Percentiles rank a stretch among this genome's conserved stretches.
Conservation (phyloP, 2,888 invertebrate genomes). For the Andrena camellia region DNA sequence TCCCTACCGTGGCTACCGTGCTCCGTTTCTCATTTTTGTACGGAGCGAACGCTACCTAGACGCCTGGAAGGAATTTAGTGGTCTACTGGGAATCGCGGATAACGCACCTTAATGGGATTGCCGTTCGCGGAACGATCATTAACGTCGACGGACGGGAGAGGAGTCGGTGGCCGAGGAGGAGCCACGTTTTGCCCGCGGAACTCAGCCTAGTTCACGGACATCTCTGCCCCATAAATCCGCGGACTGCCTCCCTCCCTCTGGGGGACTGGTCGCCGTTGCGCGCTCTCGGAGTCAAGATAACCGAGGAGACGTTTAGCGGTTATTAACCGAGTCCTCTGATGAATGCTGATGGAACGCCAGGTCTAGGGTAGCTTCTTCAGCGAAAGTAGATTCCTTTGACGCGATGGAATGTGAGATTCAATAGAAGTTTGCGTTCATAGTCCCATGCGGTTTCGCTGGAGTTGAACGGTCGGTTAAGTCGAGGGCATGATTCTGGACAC, state of each 20-base stretch:
- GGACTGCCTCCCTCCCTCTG: conserved; percentile 39
- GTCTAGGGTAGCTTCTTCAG: not conserved
- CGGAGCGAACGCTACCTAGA: conserved; percentile 39
- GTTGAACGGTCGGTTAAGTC: not conserved
- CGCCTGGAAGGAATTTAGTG: conserved; percentile 77
- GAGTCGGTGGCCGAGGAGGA: conserved; percentile 41
- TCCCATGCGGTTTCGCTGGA: no score
- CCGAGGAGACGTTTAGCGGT: conserved; percentile 60
- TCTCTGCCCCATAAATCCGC: conserved; percentile 65
- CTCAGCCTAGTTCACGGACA: conserved; percentile 52
- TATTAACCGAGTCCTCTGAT: conserved; percentile 60
- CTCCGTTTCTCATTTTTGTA: conserved; percentile 10
- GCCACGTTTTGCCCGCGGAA: conserved; percentile 62
- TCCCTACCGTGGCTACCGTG: not conserved
- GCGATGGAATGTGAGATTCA: no score
- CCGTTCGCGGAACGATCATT: conserved; percentile 76
- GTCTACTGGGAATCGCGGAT: conserved; percentile 75
- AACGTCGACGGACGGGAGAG: conserved; percentile 65
- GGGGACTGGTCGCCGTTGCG: conserved; percentile 51
- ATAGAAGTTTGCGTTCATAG: no score
- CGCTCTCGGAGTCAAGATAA: conserved; percentile 62
- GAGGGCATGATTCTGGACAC: not conserved
- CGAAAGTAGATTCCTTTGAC: not conserved
- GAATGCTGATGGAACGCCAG: not conserved
- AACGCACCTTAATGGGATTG: conserved; percentile 79